Conservation (phyloP, 2,113 vertebrate genomes). For the Eurystomus gularis region DNA sequence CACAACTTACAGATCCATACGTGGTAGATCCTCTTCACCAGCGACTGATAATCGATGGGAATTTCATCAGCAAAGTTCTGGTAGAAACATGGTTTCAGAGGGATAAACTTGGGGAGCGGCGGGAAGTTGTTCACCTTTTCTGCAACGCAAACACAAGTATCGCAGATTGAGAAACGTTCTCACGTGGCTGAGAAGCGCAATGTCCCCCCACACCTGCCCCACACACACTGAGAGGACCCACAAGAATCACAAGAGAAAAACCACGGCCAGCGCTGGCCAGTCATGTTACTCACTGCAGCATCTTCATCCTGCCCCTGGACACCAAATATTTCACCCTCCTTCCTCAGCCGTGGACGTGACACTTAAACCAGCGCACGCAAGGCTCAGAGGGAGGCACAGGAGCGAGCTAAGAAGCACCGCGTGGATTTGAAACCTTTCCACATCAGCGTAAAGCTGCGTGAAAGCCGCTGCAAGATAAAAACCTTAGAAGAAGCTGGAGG, state of each 20-base stretch:
- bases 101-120: constrained; percentile 85
- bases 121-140: constrained; percentile 92
- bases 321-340: background rate
- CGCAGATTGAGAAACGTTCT: background rate
- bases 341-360: background rate
- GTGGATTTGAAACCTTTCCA: background rate
- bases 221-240: accelerated
- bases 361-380: background rate
- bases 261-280: background rate
- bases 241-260: background rate
- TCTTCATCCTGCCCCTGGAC: background rate
- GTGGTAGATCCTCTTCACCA: constrained; percentile 88
- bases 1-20: constrained; percentile 90
- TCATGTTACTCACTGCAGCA: background rate
- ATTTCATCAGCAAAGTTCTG: constrained; percentile 93
- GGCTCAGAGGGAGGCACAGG: background rate
- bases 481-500: background rate
- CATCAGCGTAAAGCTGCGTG: background rate
- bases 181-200: background rate
- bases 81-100: constrained; percentile 93
- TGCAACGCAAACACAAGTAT: constrained; percentile 27
- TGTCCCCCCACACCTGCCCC: background rate
- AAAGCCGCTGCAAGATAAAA: background rate
- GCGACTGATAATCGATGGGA: constrained; percentile 80
- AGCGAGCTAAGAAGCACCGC: background rate